Percentiles rank a stretch among this genome's conserved stretches.
Conservation (phyloP, 2,888 invertebrate species). For the Sinotaia quadrata region DNA sequence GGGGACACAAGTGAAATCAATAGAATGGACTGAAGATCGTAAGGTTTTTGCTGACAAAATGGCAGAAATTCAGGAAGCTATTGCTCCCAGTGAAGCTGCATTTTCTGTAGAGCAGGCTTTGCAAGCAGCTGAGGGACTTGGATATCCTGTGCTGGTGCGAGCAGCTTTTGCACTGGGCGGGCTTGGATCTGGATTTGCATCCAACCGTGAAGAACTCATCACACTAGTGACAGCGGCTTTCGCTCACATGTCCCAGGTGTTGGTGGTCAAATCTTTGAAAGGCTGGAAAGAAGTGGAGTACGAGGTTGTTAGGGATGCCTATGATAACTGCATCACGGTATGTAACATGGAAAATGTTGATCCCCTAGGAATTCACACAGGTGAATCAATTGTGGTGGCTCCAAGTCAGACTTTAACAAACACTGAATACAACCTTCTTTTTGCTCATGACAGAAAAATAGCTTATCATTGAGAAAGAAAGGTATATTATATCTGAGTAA, state of each 20-base stretch:
- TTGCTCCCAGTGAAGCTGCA: constrained; percentile 95
- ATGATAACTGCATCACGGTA: constrained; percentile 97
- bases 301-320: constrained; percentile 98
- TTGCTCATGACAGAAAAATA: no score
- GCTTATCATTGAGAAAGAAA: no score
- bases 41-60: constrained; percentile 95
- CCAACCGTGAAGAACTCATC: constrained; percentile 86
- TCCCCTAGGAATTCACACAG: constrained; percentile 96
- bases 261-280: constrained; percentile 97
- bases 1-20: constrained; percentile 97
- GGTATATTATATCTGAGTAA: no score
- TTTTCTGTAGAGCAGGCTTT: constrained; percentile 90
- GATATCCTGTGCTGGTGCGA: constrained; percentile 96
- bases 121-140: constrained; percentile 87
- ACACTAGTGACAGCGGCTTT: constrained; percentile 76
- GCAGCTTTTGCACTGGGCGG: constrained; percentile 99
- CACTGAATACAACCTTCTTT: constrained; percentile 95
- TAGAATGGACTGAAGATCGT: constrained; percentile 97
- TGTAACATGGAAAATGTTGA: constrained; percentile 99
- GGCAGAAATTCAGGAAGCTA: constrained; percentile 87
- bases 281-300: constrained; percentile 99
- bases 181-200: constrained; percentile 97
- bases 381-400: constrained; percentile 98
- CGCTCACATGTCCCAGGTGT: constrained; percentile 73
- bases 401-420: constrained; percentile 98